Conservation (phyloP, 2,888 invertebrate species). For the Drosophila testacea region DNA sequence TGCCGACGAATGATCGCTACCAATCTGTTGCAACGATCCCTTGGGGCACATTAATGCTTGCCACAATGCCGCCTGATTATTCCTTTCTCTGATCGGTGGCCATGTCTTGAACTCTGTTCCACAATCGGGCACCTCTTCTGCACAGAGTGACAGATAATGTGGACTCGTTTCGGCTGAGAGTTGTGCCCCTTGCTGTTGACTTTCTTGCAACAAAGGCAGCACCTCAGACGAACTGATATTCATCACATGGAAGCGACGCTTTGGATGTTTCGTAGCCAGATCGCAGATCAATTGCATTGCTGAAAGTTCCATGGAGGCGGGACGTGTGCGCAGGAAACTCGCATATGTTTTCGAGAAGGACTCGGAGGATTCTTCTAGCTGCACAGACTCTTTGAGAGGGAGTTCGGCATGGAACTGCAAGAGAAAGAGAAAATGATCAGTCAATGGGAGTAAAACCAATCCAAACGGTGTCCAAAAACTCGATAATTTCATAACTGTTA, state of each 20-base stretch:
- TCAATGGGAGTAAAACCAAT: no score
- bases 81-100: slow-evolving; percentile 89
- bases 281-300: slow-evolving; percentile 88
- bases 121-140: slow-evolving; percentile 88
- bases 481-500: no score
- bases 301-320: slow-evolving; percentile 88
- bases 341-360: slow-evolving; percentile 87
- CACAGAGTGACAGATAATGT: slow-evolving; percentile 89
- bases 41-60: slow-evolving; percentile 86
- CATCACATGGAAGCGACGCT: slow-evolving; percentile 88
- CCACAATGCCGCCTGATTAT: slow-evolving; percentile 89
- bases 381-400: slow-evolving; percentile 83
- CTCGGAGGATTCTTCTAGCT: slow-evolving; percentile 61
- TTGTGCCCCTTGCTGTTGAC: slow-evolving; percentile 85
- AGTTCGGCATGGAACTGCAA: slow-evolving; percentile 90
- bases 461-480: no score
- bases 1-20: slow-evolving; percentile 90
- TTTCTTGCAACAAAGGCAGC: slow-evolving; percentile 87
- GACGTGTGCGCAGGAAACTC: slow-evolving; percentile 88
- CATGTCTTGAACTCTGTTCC: slow-evolving; percentile 90
- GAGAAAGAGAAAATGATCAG: not conserved
- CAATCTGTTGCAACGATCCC: slow-evolving; percentile 87
- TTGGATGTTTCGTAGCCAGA: slow-evolving; percentile 83
- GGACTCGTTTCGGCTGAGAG: slow-evolving; percentile 91
- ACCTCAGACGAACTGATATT: slow-evolving; percentile 89